Base-by-base conservation (phyloP, 2,797 vertebrate genomes). In the Arrhamphus sclerolepis region DNA sequence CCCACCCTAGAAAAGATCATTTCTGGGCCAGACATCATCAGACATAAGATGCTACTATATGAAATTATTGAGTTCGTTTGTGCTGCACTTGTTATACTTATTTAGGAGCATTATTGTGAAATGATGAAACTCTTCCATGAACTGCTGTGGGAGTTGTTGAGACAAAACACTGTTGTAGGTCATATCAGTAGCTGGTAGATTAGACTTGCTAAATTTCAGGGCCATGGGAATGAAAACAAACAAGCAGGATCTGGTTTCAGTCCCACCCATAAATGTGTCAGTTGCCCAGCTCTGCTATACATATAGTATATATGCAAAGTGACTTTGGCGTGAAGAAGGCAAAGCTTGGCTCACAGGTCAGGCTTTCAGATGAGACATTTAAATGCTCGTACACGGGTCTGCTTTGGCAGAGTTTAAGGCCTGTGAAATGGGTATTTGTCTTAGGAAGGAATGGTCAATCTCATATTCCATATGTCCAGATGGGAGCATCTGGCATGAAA, bases 161-260 rank as follows among this genome's bases (percentile, higher is more conserved):
- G 76, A 79, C 70, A 53, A 72, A 86, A 59, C 72, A 48, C 80
- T 72, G 51, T 65, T 82, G 77, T 70, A 69, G 71, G 75, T 82
- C 79, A 74, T 70, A 83, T 88, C 86, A 84, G 87, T 63, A 73
- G 78, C 78, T 31, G n/a, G 65, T 74, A 74, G 81, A 87, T 87
- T 83, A 81, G 70, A 85, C 83, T 80, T 80, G 85, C 86, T 89
- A 87, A 88, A 85, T 88, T 80, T 85, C 74, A 82, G 87, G 89
- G 84, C 83, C 86, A 85, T 91, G 91, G 78, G 86, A 90, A 91
- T 82, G 70, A 90, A 91, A 90, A 88, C 85, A 90, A 89, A 89
- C 84, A 81, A 73, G 66, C 38, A 44, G 55, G 76, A 72, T 85
- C 79, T 76, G 78, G 82, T 88, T 90, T 65, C 83, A 82, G 58